Evolutionary conservation across 2,888 invertebrate species (phyloP).

Genomic region (Machimus rusticus): DNA sequence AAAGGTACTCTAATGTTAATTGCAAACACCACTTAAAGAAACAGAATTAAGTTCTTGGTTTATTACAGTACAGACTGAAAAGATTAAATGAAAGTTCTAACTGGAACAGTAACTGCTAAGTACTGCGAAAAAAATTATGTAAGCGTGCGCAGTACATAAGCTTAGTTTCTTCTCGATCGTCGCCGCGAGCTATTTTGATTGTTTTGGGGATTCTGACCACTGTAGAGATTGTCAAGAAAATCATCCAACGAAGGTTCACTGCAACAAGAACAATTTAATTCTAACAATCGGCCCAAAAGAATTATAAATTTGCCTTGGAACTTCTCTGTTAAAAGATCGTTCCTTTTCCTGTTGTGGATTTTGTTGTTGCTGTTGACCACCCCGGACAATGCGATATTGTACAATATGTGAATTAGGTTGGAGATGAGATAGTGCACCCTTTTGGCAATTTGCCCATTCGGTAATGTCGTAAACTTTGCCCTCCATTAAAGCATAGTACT

Average conservation of each 20-base stretch:
- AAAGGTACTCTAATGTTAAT: background rate
- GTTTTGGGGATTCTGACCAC: constrained; percentile 60
- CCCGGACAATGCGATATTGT: constrained; percentile 67
- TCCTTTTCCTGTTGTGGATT: constrained; percentile 54
- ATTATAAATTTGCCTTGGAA: constrained; percentile 50
- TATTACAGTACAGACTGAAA: constrained; percentile 21
- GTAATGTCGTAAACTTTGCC: constrained; percentile 95
- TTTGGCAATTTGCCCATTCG: constrained; percentile 95
- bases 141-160: background rate
- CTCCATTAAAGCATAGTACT: constrained; percentile 97
- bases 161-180: constrained; percentile 59
- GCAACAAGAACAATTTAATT: background rate
- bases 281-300: background rate
- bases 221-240: constrained; percentile 62
- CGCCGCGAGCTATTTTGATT: constrained; percentile 55
- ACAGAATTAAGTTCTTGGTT: background rate
- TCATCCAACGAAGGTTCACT: constrained; percentile 62
- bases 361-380: constrained; percentile 60
- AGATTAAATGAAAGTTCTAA: constrained; percentile 12
- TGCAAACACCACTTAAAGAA: background rate
- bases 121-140: background rate
- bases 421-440: constrained; percentile 70
- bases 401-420: constrained; percentile 92
- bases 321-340: constrained; percentile 50
- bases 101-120: background rate